Conservation (phyloP, 2,113 vertebrate genomes). For the Saccopteryx bilineata region DNA sequence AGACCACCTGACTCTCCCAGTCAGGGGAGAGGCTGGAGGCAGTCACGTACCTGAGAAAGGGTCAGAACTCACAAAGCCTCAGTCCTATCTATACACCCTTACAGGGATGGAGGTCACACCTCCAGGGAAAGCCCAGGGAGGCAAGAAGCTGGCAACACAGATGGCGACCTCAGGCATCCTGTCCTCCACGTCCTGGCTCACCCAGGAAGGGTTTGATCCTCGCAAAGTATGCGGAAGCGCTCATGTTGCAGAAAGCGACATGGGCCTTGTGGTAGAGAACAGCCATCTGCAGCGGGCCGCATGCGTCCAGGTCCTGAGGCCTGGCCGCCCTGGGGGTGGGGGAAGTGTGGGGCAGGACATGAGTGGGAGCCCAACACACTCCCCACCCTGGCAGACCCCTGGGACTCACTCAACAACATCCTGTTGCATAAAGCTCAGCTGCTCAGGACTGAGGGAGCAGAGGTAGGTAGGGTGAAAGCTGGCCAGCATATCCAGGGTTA, state of each 20-base stretch:
- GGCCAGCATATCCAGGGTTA: slow-evolving; percentile 80
- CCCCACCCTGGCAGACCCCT: accelerated
- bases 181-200: slow-evolving; percentile 71
- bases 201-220: slow-evolving; percentile 87
- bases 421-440: slow-evolving; percentile 83
- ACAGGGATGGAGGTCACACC: background rate
- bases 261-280: slow-evolving; percentile 87
- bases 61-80: background rate
- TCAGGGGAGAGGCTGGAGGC: background rate
- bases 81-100: background rate
- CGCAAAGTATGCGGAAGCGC: slow-evolving; percentile 66
- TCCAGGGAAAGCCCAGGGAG: background rate
- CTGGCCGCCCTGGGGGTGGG: slow-evolving; percentile 80
- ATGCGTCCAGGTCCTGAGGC: slow-evolving; percentile 83
- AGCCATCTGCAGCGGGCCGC: slow-evolving; percentile 83
- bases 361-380: accelerated
- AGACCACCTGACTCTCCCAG: background rate
- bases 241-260: slow-evolving; percentile 81
- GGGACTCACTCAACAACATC: slow-evolving; percentile 88
- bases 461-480: slow-evolving; percentile 85
- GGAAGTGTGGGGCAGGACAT: accelerated
- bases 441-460: slow-evolving; percentile 84
- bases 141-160: background rate
- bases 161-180: background rate
- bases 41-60: no score